Evolutionary conservation across 2,888 invertebrate species (phyloP).

Genomic region (Noctua comes): DNA sequence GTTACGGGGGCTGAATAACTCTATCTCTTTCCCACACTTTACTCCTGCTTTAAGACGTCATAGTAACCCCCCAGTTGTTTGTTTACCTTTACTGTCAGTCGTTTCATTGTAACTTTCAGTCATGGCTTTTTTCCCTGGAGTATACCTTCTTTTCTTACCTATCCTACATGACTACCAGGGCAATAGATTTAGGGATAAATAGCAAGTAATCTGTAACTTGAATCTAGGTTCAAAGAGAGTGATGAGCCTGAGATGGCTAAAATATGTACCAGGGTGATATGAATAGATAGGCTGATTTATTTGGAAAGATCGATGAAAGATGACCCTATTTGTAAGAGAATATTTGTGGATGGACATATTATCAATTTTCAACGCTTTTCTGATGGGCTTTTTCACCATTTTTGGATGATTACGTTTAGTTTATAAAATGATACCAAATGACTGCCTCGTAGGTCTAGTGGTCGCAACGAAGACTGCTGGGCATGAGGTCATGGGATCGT

Average conservation of each 20-base stretch:
- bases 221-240: slow-evolving; percentile 43
- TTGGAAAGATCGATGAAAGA: slow-evolving; percentile 4
- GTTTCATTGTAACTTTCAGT: neutral
- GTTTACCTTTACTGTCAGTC: too few species aligned
- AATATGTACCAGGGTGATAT: slow-evolving; percentile 44
- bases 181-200: slow-evolving; percentile 61
- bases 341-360: neutral
- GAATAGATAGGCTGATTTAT: slow-evolving; percentile 40
- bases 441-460: too few species aligned
- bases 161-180: slow-evolving; percentile 9
- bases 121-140: neutral
- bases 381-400: neutral
- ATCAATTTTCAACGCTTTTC: slow-evolving; percentile 6
- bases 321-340: slow-evolving; percentile 20
- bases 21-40: too few species aligned
- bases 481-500: too few species aligned
- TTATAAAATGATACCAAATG: neutral
- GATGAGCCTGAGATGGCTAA: slow-evolving; percentile 31
- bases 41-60: too few species aligned
- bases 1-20: too few species aligned
- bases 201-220: slow-evolving; percentile 56
- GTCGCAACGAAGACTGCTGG: too few species aligned
- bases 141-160: slow-evolving; percentile 23
- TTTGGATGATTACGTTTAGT: neutral
- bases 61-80: too few species aligned